Evolutionary conservation across 1,140 invertebrate species (phyloP).

Genomic region (Nomia melanderi): DNA sequence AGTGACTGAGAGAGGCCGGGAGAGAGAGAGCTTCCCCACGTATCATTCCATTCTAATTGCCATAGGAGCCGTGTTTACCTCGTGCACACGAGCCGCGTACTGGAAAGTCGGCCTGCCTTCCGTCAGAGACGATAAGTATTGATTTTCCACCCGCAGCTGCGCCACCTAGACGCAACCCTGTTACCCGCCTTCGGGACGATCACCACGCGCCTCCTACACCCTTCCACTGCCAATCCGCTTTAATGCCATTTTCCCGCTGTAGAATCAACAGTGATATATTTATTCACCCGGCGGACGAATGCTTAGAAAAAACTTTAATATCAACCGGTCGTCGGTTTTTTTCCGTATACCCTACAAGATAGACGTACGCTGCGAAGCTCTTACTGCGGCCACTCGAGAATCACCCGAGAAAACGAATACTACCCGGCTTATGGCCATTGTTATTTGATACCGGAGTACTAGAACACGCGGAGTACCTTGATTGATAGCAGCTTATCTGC

Average conservation of each 20-base stretch:
- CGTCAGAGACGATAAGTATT: conserved; percentile 77
- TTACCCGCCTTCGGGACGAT: conserved; percentile 37
- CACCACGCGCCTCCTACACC: conserved; percentile 43
- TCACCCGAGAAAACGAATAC: too few species aligned
- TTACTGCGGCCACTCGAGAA: too few species aligned
- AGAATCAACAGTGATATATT: conserved; percentile 19
- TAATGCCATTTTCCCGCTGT: conserved; percentile 3
- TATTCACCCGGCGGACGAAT: conserved; percentile 49
- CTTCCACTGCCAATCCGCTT: conserved; percentile 56
- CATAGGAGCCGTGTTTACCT: conserved; percentile 76
- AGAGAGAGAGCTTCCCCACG: conserved; percentile 28
- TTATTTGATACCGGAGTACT: too few species aligned
- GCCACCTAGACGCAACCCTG: conserved; percentile 66
- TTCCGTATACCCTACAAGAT: too few species aligned
- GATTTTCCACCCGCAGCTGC: conserved; percentile 72
- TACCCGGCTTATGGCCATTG: too few species aligned
- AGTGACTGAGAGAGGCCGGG: conserved; percentile 45
- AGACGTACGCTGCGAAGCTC: too few species aligned
- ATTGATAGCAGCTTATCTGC: too few species aligned
- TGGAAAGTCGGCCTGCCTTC: conserved; percentile 71
- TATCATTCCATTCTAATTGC: conserved; percentile 74
- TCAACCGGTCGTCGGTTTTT: too few species aligned
- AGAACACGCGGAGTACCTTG: too few species aligned
- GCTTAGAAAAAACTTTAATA: conserved; percentile 39
- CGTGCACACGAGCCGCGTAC: conserved; percentile 78